Evolutionary conservation across 2,888 invertebrate genomes (phyloP), one percentile per base, ranked within the genome.

Genomic region (Phalera bucephala): DNA sequence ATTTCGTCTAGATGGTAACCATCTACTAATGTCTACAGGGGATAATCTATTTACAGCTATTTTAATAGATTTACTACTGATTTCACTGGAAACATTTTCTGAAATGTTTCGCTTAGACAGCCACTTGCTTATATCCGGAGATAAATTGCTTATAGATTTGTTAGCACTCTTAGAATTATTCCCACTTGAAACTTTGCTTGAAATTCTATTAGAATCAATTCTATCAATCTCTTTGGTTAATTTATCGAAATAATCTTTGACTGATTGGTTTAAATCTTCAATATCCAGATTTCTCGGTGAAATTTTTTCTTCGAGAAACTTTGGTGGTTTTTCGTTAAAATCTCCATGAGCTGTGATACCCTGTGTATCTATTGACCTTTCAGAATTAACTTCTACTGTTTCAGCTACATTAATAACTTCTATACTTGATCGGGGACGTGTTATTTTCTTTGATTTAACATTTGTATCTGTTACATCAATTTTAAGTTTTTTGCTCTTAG

Each of bases 301-400:
- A 1, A 76, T 37, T 1, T 36, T 38, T 53, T 73, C 47, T 1
- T 41, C 35, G 2, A 80, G 60, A 2, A 57, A 34, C n/a, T 58
- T 47, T 0, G 82, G 84, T 0, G 85, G 84, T 0, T 40, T 35
- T 57, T 83, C 82, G n/a, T 77, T 57, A 0, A 55, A 49, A 26
- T 74, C 71, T 0, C 79, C 80, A 19, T 84, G 84, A 1, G 66
- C 86, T 12, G 68, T 82, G 11, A 85, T 83, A 1, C 78, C 80
- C n/a, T 63, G 33, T 2, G 80, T 77, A 2, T 54, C 51, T 37
- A 85, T 77, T 6, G 83, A 76, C 21, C 44, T 64, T 5, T 72
- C 74, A 1, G 69, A 69, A 27, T 50, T 52, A 0, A 19, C 27
- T 17, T 55, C 55, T 7, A 46, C 35, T 22, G 25, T 42, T 10